These are phyloP conservation scores for Toxostoma redivivum DNA, from an alignment of 2,113 vertebrate genomes.

Conservation along the genomic window DNA sequence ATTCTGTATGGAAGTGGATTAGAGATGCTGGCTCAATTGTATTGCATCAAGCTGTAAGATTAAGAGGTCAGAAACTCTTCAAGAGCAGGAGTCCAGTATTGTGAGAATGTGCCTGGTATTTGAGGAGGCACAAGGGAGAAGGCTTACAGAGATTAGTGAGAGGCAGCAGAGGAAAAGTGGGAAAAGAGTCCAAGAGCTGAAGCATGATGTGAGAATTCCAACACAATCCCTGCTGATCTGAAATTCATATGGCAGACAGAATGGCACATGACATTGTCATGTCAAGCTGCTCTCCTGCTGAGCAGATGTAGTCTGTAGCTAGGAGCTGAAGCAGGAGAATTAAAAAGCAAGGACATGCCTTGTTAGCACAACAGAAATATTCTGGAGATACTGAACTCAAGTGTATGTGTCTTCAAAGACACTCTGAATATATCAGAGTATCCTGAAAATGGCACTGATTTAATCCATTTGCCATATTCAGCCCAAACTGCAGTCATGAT, in stretches of 20 bases:
- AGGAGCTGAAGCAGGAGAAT: background rate
- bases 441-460: background rate
- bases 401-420: background rate
- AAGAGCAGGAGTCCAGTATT: background rate
- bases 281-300: background rate
- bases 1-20: background rate
- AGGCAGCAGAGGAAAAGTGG: background rate
- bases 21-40: background rate
- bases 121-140: background rate
- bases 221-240: background rate
- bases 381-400: background rate
- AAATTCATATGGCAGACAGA: background rate
- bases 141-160: background rate
- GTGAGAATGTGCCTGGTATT: background rate
- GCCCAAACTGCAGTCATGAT: background rate
- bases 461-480: background rate
- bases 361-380: background rate
- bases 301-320: background rate
- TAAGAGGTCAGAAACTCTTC: background rate
- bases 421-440: background rate
- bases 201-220: background rate
- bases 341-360: background rate
- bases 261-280: fast-evolving
- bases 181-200: background rate
- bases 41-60: background rate